These are phyloP conservation scores for Epiblema foenella DNA, from an alignment of 2,888 invertebrate species.

Conservation along the genomic window DNA sequence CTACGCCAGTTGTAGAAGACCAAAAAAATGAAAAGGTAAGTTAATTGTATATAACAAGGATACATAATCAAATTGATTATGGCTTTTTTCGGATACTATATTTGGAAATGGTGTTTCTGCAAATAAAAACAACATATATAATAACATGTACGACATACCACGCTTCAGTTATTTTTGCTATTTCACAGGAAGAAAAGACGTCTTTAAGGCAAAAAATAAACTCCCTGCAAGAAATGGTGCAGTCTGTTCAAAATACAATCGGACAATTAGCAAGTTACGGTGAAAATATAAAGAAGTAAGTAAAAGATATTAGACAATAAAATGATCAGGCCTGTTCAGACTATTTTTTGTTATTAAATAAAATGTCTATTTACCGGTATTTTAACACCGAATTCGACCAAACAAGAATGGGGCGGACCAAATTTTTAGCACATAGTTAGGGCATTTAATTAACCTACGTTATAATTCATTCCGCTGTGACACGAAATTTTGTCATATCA, in stretches of 20 bases:
- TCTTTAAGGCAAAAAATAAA: conserved; percentile 95
- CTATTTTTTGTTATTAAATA: background rate
- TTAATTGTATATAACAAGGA: too few species aligned
- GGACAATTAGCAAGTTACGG: conserved; percentile 95
- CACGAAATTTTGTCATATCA: too few species aligned
- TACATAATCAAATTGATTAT: too few species aligned
- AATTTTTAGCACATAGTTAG: too few species aligned
- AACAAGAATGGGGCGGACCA: too few species aligned
- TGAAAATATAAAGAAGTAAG: conserved; percentile 96
- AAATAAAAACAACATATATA: too few species aligned
- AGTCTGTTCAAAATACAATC: conserved; percentile 96
- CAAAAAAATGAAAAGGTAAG: conserved; percentile 35
- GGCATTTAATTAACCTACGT: too few species aligned
- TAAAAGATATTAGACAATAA: background rate
- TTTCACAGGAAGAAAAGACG: conserved; percentile 92
- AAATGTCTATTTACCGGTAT: background rate
- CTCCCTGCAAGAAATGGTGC: conserved; percentile 97
- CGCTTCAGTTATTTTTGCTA: background rate
- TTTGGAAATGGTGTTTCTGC: too few species aligned
- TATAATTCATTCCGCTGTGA: too few species aligned
- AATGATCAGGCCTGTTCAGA: background rate
- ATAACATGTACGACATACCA: too few species aligned
- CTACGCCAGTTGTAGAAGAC: background rate
- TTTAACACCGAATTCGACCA: too few species aligned
- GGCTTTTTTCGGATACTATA: too few species aligned